Conservation (phyloP, 2,113 vertebrate species). For the Lampris incognitus region DNA sequence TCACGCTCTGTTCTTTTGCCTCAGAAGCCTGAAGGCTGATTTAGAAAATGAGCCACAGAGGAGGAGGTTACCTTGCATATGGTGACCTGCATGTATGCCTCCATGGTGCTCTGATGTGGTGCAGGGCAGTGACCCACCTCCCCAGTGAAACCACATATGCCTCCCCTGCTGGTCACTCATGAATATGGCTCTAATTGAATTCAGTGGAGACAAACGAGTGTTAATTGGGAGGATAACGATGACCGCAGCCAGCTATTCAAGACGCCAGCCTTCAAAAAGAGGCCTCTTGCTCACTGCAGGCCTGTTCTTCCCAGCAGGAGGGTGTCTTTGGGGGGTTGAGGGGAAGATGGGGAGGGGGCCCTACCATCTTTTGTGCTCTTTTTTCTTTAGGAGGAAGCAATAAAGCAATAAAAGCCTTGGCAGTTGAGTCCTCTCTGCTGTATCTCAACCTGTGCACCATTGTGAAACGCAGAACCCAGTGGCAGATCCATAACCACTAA, state of each 20-base stretch:
- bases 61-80: slow-evolving; percentile 33
- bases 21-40: neutral
- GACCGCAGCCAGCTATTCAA: slow-evolving; percentile 64
- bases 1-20: slow-evolving; percentile 11
- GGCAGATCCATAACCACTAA: slow-evolving; percentile 58
- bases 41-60: slow-evolving; percentile 10
- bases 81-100: slow-evolving; percentile 23
- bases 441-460: slow-evolving; percentile 31
- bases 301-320: slow-evolving; percentile 72
- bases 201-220: slow-evolving; percentile 77
- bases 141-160: slow-evolving; percentile 27
- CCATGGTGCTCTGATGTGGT: slow-evolving; percentile 46
- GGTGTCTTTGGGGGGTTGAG: slow-evolving; percentile 28
- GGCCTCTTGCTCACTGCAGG: slow-evolving; percentile 43
- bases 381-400: slow-evolving; percentile 79
- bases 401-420: slow-evolving; percentile 77
- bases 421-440: slow-evolving; percentile 57
- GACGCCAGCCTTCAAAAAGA: slow-evolving; percentile 48
- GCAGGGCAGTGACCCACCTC: slow-evolving; percentile 48
- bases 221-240: slow-evolving; percentile 82
- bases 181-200: slow-evolving; percentile 82
- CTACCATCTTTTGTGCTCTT: slow-evolving; percentile 70
- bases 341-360: slow-evolving; percentile 11
- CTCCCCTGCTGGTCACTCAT: slow-evolving; percentile 66
- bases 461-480: slow-evolving; percentile 53